Conservation (phyloP, 2,797 vertebrate genomes). For the Melanitta fusca region DNA sequence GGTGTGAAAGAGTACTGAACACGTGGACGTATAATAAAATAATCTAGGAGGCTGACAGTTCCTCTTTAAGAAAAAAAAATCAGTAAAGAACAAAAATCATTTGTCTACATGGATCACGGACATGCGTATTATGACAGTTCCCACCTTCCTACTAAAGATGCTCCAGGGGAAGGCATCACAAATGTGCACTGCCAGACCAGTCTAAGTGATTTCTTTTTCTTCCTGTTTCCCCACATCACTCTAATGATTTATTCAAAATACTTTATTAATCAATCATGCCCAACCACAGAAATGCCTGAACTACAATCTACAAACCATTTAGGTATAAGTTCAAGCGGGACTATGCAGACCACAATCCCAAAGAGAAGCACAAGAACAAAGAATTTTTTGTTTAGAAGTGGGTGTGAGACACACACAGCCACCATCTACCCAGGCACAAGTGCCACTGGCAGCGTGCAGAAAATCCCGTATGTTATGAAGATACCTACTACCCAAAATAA, state of each 20-base stretch:
- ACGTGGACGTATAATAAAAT: neutral
- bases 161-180: neutral
- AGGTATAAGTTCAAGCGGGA: neutral
- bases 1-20: neutral
- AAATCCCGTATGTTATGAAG: neutral
- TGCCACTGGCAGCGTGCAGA: neutral
- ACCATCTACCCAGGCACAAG: neutral
- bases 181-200: neutral
- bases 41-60: neutral
- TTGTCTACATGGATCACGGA: neutral
- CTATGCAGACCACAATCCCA: neutral
- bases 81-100: neutral
- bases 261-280: conserved; percentile 28
- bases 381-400: neutral
- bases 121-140: neutral
- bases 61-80: neutral
- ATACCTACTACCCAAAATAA: neutral
- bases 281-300: neutral
- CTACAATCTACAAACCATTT: neutral
- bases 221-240: neutral
- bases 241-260: conserved; percentile 13
- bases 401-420: neutral
- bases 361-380: neutral
- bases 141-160: neutral
- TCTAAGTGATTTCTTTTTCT: neutral